A percentile compares a stretch with the other conserved stretches of the same genome.
phyloP scores from a whole-genome alignment of 2,113 vertebrate species.

The Numenius arquata region DNA sequence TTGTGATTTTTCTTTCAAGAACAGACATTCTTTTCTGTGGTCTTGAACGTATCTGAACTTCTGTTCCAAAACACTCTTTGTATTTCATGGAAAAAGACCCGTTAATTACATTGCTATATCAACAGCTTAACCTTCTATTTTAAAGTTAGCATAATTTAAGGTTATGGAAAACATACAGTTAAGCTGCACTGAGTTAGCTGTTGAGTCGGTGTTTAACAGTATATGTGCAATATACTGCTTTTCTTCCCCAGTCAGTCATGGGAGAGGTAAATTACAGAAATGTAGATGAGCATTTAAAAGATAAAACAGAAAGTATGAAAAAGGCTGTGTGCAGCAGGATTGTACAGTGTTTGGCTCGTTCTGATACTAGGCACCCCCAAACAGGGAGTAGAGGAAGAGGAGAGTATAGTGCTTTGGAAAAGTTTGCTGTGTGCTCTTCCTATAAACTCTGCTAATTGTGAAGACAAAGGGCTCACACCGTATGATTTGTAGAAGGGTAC shows the following conservation, averaged over 20 bases:
- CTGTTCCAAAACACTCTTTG: neutral
- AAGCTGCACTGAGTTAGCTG: neutral
- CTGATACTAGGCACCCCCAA: fast-evolving
- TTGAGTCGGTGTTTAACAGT: neutral
- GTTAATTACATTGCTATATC: neutral
- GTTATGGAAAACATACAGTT: neutral
- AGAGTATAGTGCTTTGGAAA: neutral
- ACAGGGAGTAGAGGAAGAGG: neutral
- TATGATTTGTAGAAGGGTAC: neutral
- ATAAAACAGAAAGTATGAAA: neutral
- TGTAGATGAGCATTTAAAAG: neutral
- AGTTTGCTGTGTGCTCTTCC: neutral
- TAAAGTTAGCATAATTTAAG: neutral
- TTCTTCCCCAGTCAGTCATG: neutral
- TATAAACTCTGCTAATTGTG: fast-evolving
- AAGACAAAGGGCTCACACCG: neutral
- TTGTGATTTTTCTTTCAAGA: neutral
- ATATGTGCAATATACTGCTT: neutral
- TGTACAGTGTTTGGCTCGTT: neutral
- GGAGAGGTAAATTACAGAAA: neutral
- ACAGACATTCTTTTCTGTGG: neutral
- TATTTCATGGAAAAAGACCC: neutral
- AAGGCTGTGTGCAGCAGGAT: neutral
- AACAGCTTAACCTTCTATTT: neutral
- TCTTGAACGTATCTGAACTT: neutral